A percentile compares a stretch with the other conserved stretches of the same genome.
These are phyloP conservation scores for Tetramorium simillimum DNA, from an alignment of 1,140 invertebrate species.

Conservation along the genomic window DNA sequence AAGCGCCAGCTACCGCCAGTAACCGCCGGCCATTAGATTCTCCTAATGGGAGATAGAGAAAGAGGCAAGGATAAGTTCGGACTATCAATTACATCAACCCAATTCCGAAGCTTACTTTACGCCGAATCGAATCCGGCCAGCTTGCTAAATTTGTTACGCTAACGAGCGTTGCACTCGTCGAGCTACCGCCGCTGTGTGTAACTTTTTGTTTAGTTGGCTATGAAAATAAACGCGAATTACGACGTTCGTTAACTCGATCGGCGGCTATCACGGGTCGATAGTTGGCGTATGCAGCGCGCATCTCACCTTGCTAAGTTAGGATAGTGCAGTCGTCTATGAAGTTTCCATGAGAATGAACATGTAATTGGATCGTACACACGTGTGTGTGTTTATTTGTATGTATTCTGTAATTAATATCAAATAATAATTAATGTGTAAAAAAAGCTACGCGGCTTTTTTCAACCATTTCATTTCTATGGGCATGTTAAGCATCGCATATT, in stretches of 20 bases:
- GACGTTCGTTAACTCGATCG: constrained; percentile 49
- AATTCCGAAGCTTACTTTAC: constrained; percentile 62
- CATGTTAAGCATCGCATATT: background rate
- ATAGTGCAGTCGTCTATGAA: constrained; percentile 10
- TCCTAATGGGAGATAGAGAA: background rate
- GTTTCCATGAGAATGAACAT: constrained; percentile 4
- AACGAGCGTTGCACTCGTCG: constrained; percentile 43
- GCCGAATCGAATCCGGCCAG: constrained; percentile 49
- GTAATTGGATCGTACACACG: constrained; percentile 12
- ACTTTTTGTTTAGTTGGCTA: constrained; percentile 45
- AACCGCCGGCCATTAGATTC: constrained; percentile 68
- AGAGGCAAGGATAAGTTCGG: constrained; percentile 56
- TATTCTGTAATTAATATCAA: background rate
- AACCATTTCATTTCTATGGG: background rate
- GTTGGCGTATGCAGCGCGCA: constrained; percentile 33
- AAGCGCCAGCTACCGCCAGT: constrained; percentile 6
- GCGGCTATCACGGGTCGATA: constrained; percentile 38
- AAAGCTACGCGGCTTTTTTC: background rate
- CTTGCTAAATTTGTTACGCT: constrained; percentile 59
- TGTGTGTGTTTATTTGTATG: background rate
- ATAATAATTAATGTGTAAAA: background rate
- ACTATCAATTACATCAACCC: constrained; percentile 68
- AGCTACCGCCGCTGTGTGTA: constrained; percentile 2
- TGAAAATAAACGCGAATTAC: constrained; percentile 49
- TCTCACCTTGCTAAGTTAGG: constrained; percentile 38